Evolutionary conservation across 2,797 vertebrate species (phyloP).

Genomic region (Coregonus suidteri): DNA sequence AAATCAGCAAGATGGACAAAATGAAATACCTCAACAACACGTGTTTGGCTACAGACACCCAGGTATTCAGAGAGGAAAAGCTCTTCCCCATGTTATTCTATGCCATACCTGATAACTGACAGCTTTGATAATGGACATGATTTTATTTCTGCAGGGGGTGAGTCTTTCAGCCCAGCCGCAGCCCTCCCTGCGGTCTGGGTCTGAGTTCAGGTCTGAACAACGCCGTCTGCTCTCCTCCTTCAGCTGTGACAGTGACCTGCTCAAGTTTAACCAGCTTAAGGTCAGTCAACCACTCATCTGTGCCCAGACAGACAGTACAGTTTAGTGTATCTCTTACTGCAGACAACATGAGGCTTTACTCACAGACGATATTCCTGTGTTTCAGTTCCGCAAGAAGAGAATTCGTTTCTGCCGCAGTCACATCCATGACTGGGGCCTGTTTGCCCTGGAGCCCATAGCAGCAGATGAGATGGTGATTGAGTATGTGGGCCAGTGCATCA

Average conservation of each 20-base stretch:
- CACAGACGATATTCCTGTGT: not conserved
- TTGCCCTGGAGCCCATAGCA: conserved; percentile 96
- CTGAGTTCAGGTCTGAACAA: conserved; percentile 92
- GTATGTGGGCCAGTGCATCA: conserved; percentile 96
- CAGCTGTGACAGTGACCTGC: conserved; percentile 94
- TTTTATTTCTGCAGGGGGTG: conserved; percentile 71
- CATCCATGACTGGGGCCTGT: conserved; percentile 98
- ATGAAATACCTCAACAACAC: conserved; percentile 84
- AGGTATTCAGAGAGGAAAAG: conserved; percentile 74
- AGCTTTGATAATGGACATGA: not conserved
- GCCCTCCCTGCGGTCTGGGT: conserved; percentile 87
- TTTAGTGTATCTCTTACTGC: not conserved
- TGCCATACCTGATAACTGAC: not conserved
- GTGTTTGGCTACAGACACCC: conserved; percentile 72
- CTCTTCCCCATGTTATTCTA: not conserved
- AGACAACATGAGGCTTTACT: not conserved
- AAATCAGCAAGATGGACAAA: conserved; percentile 92
- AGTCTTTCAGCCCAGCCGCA: conserved; percentile 81
- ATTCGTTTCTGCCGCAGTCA: conserved; percentile 93
- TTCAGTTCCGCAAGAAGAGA: conserved; percentile 95
- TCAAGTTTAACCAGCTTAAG: conserved; percentile 99
- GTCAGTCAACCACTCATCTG: conserved; percentile 62
- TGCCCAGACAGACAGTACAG: not conserved
- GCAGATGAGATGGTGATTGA: conserved; percentile 99
- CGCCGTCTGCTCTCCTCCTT: conserved; percentile 93